Conservation (phyloP, 2,888 invertebrate genomes). For the Erebia ligea region DNA sequence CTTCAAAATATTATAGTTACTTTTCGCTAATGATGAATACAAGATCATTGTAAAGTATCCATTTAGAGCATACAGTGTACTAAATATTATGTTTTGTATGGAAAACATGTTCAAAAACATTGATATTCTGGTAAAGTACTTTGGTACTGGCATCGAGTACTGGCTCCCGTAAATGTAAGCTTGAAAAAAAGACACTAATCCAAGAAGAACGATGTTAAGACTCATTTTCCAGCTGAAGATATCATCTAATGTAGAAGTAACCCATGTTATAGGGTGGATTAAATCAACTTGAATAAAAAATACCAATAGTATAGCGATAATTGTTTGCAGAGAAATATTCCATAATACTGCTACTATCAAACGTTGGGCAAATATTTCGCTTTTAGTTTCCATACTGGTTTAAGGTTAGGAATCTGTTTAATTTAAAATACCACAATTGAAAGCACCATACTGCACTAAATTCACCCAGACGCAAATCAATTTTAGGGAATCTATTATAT, state of each 20-base stretch:
- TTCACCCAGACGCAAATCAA: background rate
- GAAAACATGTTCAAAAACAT: constrained; percentile 85
- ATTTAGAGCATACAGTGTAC: constrained; percentile 83
- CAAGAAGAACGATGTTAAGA: constrained; percentile 85
- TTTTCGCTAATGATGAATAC: constrained; percentile 86
- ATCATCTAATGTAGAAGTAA: constrained; percentile 82
- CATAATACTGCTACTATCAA: constrained; percentile 84
- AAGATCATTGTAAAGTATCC: constrained; percentile 88
- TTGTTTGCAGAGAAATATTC: constrained; percentile 82
- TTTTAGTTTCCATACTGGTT: constrained; percentile 65
- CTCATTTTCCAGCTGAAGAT: constrained; percentile 86
- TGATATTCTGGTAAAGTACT: constrained; percentile 86
- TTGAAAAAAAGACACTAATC: constrained; percentile 86
- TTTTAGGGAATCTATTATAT: background rate
- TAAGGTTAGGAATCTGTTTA: constrained; percentile 15
- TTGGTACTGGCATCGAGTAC: constrained; percentile 84
- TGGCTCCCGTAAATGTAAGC: constrained; percentile 88
- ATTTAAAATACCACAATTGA: background rate
- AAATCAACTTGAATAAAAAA: constrained; percentile 85
- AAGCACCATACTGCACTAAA: background rate
- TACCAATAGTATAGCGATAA: constrained; percentile 76
- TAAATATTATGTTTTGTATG: constrained; percentile 82
- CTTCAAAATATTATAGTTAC: constrained; percentile 80
- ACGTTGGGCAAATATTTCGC: constrained; percentile 84
- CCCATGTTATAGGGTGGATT: constrained; percentile 86